These are phyloP conservation scores for Rhombomys opimus DNA, from an alignment of 2,113 vertebrate genomes.

Conservation along the genomic window DNA sequence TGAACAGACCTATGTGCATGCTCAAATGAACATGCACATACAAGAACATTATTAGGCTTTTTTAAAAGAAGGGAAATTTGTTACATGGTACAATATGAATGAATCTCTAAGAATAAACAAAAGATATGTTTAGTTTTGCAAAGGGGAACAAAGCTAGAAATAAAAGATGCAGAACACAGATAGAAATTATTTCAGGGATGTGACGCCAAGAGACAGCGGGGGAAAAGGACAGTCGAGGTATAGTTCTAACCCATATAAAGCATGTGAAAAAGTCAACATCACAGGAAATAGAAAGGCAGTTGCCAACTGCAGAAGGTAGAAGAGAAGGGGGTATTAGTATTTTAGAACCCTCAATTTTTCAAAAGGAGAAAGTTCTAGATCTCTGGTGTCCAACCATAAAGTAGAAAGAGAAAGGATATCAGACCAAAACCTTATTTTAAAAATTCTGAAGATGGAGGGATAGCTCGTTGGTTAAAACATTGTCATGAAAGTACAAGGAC, in stretches of 20 bases:
- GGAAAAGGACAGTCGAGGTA: not conserved
- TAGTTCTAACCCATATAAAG: not conserved
- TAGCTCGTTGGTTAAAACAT: not conserved
- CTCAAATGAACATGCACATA: not conserved
- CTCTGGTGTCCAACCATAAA: not conserved
- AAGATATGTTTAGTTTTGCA: not conserved
- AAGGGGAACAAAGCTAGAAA: not conserved
- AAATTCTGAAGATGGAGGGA: not conserved
- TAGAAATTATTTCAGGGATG: too few relatives aligned
- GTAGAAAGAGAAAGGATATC: not conserved
- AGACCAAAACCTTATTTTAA: not conserved
- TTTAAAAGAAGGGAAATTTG: not conserved
- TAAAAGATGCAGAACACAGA: not conserved
- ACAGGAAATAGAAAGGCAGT: not conserved
- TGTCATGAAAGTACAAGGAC: not conserved
- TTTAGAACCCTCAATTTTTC: not conserved
- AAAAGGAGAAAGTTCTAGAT: not conserved
- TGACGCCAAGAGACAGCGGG: not conserved
- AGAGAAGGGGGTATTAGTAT: not conserved
- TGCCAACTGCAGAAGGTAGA: not conserved
- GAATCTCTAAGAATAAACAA: not conserved
- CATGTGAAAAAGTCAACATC: not conserved
- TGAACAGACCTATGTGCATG: not conserved
- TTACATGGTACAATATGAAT: not conserved
- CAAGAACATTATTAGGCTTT: not conserved